Base-by-base conservation (phyloP, 2,113 vertebrate genomes). In the Rhinoptilus africanus region DNA sequence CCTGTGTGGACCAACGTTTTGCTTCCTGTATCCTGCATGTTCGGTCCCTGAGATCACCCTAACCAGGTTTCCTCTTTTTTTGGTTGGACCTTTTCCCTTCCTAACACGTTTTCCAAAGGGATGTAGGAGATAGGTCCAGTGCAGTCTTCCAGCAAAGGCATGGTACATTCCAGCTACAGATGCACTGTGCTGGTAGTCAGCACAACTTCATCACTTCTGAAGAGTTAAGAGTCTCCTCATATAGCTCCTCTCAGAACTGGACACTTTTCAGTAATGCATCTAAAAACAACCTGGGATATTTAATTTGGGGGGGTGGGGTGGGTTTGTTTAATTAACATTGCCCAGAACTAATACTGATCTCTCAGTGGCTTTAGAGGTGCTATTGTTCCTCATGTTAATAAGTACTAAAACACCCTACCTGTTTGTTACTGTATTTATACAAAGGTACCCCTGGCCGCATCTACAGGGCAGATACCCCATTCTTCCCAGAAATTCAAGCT, bases 1-100 rank as follows among this genome's bases (percentile, higher is more conserved):
- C 60, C 26, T 75, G 3, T 48, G 10, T 48, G 92, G 53, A 75
- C 57, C 77, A 16, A 50, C 2, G 1, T 72, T 93, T 89, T 88
- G 45, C 45, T 94, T 85, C 39, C 88, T 96, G 28, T 39, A 75
- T 90, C 85, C 94, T 53, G 79, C 94, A 92, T 93, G 88, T 97
- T 93, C 95, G 94, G 87, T 97, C 97, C 97, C 96, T 96, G 97
- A 90, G 90, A 96, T 96, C 96, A n/a, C 47, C 92, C 96, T 97
- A 72, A 96, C 96, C 59, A 94, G 97, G 83, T 96, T 98, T 98
- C 92, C 89, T 90, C 84, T 96, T 97, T 97, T 97, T 96, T 92
- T 97, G 94, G 92, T 96, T 97, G 92, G 96, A 91, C 56, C 50
- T 87, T 53, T 88, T 92, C 81, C 63, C 37, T 84, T 95, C 77